Base-by-base conservation (phyloP, 2,797 vertebrate species). In the Galaxias olidus region DNA sequence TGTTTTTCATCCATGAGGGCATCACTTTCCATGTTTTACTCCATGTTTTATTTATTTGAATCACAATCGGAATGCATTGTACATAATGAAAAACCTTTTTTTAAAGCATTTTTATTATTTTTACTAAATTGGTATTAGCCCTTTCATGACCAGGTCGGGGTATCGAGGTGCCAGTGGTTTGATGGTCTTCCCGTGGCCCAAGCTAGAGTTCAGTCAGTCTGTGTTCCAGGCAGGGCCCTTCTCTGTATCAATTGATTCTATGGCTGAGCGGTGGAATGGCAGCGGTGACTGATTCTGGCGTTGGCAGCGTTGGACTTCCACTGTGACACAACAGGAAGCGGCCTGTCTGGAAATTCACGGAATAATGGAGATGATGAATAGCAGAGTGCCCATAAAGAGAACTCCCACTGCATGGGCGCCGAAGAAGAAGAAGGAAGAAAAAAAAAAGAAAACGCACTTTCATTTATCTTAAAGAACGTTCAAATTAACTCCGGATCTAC, bases 381-480 rank as follows among this genome's bases (percentile, higher is more conserved):
- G 68, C 78, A 70, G 77, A 62, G 78, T 66, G 78, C 75, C 81
- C 77, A 79, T 79, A 86, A 88, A 90, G 85, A 88, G 81, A 86
- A 84, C 84, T 82, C 82, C 80, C 73, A 64, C 77, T 77, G 81
- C 83, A 85, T 79, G 81, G 84, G 81, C 85, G 87, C 78, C 79
- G 75, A 84, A 84, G 85, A 76, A 71, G n/a, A n/a, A n/a, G n/a
- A n/a, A n/a, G n/a, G n/a, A n/a, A n/a, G n/a, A n/a, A n/a, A n/a
- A n/a, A n/a, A n/a, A n/a, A n/a, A 2, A 30, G 3, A 30, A 30
- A 2, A 30, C 30, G 30, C 80, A 79, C 83, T 87, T 89, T 85
- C 88, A 91, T 92, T 90, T 84, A 91, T 92, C 91, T 88, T 88
- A 87, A 86, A 84, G 82, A 90, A 90, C 88, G 84, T 91, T 87